Base-by-base conservation (phyloP, 2,888 invertebrate genomes). In the Apamea sordens region DNA sequence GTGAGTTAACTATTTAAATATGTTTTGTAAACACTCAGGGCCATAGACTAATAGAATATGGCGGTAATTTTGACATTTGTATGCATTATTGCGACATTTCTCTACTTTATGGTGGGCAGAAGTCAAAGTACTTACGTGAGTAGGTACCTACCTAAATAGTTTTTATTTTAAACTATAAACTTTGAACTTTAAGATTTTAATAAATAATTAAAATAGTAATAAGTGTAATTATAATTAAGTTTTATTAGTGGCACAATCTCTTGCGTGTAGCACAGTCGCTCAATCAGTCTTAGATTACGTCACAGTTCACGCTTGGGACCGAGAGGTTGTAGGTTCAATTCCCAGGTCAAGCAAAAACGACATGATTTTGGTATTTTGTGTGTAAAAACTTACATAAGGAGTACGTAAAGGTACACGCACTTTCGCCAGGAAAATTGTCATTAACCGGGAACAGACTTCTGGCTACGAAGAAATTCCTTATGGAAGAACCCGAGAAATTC, bases 1-100 rank as follows among this genome's bases (percentile, higher is more conserved):
- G 94, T 94, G 65, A 93, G 94, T 92, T 79, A 65, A 36, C 21
- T 68, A 67, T 76, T 77, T 67, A 65, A 77, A 83, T 80, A 70
- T 79, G 65, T 79, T 78, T 76, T 65, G 61, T 76, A 77, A 75
- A 71, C 56, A 77, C 32, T 61, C 28, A 36, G 4, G 47, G 63
- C 50, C 79, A 83, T 76, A 83, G 65, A 78, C 56, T 63, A 63
- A 76, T 63, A 56, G 11, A 76, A 21, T 6, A 41, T 65, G 18
- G 15, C 11, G 85, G 44, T 84, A 77, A 85, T 77, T 72, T 69
- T 74, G n/a, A 61, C 64, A 85, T 86, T 84, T 73, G 32, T 75
- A 85, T 80, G 68, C 72, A 67, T 59, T 61, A 65, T 69, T 63
- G 28, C 67, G 53, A 65, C n/a, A 53, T 83, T 72, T 61, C 15